These are phyloP conservation scores for Ginglymostoma cirratum DNA, from an alignment of 2,113 vertebrate genomes.

Conservation along the genomic window DNA sequence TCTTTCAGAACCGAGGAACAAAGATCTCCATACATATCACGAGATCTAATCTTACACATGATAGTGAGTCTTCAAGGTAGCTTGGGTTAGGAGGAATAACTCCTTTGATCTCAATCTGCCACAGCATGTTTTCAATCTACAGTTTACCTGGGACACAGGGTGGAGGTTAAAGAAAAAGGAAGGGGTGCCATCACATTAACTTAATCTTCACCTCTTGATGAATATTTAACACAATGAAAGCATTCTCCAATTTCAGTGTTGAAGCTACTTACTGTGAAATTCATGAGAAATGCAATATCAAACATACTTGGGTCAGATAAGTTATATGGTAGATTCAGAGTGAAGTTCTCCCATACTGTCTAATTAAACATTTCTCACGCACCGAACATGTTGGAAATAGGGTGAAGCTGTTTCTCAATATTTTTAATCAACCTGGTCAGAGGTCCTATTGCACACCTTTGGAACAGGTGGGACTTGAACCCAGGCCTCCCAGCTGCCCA, in stretches of 20 bases:
- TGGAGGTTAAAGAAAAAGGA: neutral
- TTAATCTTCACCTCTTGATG: neutral
- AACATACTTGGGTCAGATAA: neutral
- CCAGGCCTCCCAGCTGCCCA: too few relatives aligned
- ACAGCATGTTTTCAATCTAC: conserved; percentile 14
- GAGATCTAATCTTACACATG: conserved; percentile 15
- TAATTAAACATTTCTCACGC: neutral
- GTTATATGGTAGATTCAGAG: neutral
- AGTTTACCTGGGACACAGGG: neutral
- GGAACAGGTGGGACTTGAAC: too few relatives aligned
- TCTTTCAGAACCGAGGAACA: neutral
- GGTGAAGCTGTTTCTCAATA: neutral
- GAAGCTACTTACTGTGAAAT: neutral
- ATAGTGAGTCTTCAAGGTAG: neutral
- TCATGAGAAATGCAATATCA: neutral
- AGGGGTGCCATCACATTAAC: neutral
- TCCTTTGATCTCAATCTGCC: conserved; percentile 36
- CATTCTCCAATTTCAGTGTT: neutral
- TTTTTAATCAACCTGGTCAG: too few relatives aligned
- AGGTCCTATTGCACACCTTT: too few relatives aligned
- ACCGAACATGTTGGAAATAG: neutral
- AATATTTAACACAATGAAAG: neutral
- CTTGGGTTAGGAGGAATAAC: neutral
- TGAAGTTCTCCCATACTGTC: neutral
- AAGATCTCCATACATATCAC: conserved; percentile 13